A percentile compares a stretch with the other conserved stretches of the same genome.
Conservation (phyloP, 2,113 vertebrate species). For the Neogobius melanostomus region DNA sequence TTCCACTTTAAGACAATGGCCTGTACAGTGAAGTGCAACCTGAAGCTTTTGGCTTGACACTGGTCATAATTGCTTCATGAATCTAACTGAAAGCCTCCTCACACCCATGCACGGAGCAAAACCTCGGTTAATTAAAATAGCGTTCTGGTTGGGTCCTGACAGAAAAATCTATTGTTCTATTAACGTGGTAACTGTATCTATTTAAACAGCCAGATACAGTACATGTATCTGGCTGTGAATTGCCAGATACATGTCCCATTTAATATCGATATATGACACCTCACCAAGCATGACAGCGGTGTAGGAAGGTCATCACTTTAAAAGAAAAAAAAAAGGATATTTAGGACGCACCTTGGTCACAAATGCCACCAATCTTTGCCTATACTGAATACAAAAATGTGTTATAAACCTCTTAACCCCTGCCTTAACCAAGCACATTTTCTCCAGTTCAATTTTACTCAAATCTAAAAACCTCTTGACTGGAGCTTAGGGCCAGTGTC, state of each 20-base stretch:
- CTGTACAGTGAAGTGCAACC: not conserved
- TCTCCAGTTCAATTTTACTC: too few relatives aligned
- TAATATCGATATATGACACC: conserved; percentile 57
- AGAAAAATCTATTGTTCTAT: conserved; percentile 69
- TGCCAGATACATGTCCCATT: conserved; percentile 57
- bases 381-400: too few relatives aligned
- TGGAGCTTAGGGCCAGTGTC: too few relatives aligned
- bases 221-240: too few relatives aligned
- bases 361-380: too few relatives aligned
- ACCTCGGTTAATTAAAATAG: conserved; percentile 61
- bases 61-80: conserved; percentile 39
- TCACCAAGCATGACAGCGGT: conserved; percentile 11
- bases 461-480: too few relatives aligned
- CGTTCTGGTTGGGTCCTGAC: conserved; percentile 51
- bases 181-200: conserved; percentile 67
- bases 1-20: too few relatives aligned
- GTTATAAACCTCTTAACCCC: too few relatives aligned
- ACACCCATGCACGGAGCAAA: conserved; percentile 40
- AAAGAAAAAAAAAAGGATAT: conserved; percentile 5
- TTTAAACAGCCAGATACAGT: too few relatives aligned
- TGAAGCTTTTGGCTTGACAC: conserved; percentile 28
- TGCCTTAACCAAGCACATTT: too few relatives aligned
- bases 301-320: conserved; percentile 22
- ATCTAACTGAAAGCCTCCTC: conserved; percentile 30
- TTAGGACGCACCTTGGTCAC: not conserved